phyloP scores from a whole-genome alignment of 2,797 vertebrate genomes.

The Anguilla megastoma region DNA sequence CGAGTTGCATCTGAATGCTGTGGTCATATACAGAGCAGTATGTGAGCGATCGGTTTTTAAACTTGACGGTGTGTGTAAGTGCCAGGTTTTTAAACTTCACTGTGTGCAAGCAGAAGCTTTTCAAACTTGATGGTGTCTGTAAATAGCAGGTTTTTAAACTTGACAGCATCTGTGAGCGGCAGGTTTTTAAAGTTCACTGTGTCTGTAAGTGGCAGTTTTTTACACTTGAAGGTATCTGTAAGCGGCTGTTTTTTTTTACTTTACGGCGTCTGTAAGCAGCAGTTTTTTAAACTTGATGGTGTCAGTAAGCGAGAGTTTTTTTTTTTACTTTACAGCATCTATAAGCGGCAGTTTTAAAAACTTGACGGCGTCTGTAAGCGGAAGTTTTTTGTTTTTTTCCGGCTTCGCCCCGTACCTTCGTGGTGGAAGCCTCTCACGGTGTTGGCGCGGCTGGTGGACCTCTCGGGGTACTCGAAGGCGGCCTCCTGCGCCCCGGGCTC shows the following conservation, averaged over 20 bases:
- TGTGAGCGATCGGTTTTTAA: not conserved
- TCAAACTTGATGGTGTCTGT: not conserved
- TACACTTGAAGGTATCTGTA: no score
- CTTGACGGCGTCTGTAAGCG: not conserved
- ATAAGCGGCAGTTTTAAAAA: no score
- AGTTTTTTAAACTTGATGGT: no score
- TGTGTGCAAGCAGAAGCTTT: no score
- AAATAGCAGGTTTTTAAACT: not conserved
- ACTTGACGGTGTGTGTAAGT: no score
- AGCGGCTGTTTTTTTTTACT: not conserved
- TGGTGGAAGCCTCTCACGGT: slow-evolving; percentile 99
- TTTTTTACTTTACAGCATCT: no score
- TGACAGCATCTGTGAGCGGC: no score
- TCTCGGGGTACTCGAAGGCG: slow-evolving; percentile 89
- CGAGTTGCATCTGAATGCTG: not conserved
- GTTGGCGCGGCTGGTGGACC: slow-evolving; percentile 92
- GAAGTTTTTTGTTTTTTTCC: no score
- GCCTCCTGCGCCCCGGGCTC: slow-evolving; percentile 76
- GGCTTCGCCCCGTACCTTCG: slow-evolving; percentile 79
- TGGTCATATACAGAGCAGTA: not conserved
- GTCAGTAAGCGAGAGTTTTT: not conserved
- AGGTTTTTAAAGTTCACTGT: no score
- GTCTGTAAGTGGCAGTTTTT: no score
- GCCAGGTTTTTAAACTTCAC: no score
- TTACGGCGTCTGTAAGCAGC: not conserved